Evolutionary conservation across 2,797 vertebrate genomes (phyloP).

Genomic region (Liasis olivaceus): DNA sequence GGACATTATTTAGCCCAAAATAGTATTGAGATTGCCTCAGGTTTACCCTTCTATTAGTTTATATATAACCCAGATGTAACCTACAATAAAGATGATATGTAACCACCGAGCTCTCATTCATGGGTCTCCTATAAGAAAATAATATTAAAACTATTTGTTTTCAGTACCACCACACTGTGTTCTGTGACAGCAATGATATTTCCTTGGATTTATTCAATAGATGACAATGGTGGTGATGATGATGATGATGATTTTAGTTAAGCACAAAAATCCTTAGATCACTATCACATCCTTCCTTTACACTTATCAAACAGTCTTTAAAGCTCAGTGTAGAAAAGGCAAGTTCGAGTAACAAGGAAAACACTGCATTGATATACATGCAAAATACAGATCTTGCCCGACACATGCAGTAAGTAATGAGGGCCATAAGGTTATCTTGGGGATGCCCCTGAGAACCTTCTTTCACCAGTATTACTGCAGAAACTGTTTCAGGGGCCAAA

Average conservation of each 20-base stretch:
- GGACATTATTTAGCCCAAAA: not conserved
- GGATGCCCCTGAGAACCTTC: not conserved
- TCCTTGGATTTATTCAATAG: not conserved
- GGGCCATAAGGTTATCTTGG: not conserved
- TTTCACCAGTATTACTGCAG: slow-evolving; percentile 29
- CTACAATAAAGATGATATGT: not conserved
- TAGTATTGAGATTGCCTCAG: not conserved
- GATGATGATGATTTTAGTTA: not conserved
- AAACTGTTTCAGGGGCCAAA: slow-evolving; percentile 32
- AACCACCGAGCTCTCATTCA: not conserved
- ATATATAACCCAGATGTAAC: not conserved
- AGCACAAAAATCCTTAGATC: not conserved
- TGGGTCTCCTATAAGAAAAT: not conserved
- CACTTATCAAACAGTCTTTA: not conserved
- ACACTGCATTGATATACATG: not conserved
- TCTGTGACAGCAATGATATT: not conserved
- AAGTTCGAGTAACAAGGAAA: not conserved
- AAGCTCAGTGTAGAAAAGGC: not conserved
- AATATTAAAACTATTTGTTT: not conserved
- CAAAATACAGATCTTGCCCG: not conserved
- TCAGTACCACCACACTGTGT: not conserved
- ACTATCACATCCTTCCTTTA: not conserved
- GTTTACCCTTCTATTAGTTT: not conserved
- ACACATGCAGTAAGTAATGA: not conserved
- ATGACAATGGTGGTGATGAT: not conserved